Conservation (phyloP, 2,113 vertebrate genomes). For the Labeo catla region DNA sequence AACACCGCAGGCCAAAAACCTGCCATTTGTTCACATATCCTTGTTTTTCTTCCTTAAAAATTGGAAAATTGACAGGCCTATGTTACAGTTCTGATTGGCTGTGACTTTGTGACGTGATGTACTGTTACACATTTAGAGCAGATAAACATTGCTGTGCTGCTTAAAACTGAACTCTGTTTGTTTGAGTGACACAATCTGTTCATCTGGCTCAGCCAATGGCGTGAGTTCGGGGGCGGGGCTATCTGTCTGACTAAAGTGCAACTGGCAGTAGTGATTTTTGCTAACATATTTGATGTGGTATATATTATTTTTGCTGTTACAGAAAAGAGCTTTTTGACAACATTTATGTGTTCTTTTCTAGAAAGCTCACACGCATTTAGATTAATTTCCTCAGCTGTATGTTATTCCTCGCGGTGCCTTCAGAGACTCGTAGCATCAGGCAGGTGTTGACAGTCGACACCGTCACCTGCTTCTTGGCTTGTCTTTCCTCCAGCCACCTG, state of each 20-base stretch:
- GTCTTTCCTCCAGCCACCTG: constrained; percentile 5
- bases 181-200: neutral
- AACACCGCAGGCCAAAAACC: too few relatives aligned
- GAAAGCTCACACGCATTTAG: neutral
- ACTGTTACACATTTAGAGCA: too few relatives aligned
- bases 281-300: neutral
- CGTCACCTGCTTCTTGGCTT: neutral
- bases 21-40: too few relatives aligned
- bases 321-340: neutral
- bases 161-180: neutral
- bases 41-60: too few relatives aligned
- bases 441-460: constrained; percentile 5
- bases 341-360: neutral
- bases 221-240: neutral
- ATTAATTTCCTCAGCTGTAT: neutral
- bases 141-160: too few relatives aligned
- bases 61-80: too few relatives aligned
- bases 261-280: neutral
- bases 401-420: neutral
- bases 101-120: neutral
- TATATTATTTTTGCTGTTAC: neutral
- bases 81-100: too few relatives aligned
- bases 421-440: neutral
- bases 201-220: neutral
- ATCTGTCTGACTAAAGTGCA: neutral